Evolutionary conservation across 2,113 vertebrate genomes (phyloP).

Genomic region (Macquaria australasica): DNA sequence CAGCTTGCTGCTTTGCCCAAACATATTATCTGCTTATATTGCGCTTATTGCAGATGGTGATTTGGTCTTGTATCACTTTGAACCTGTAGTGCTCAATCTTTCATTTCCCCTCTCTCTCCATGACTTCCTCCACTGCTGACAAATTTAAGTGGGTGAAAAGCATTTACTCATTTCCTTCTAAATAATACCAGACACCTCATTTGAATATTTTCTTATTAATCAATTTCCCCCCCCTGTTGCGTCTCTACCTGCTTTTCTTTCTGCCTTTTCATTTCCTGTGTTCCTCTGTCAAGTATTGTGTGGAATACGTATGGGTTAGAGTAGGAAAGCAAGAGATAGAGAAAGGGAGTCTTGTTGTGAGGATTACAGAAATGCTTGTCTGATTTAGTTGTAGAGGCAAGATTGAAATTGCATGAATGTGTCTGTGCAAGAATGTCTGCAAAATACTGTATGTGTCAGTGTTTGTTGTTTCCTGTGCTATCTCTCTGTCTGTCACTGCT

Average conservation of each 20-base stretch:
- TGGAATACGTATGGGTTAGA: slow-evolving; percentile 61
- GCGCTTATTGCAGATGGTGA: neutral
- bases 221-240: neutral
- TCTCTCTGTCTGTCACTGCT: slow-evolving; percentile 35
- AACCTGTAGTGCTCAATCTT: slow-evolving; percentile 7
- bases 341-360: slow-evolving; percentile 17
- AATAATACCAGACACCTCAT: slow-evolving; percentile 63
- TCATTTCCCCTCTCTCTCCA: slow-evolving; percentile 22
- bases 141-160: slow-evolving; percentile 57
- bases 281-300: slow-evolving; percentile 43
- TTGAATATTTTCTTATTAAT: slow-evolving; percentile 69
- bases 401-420: slow-evolving; percentile 40
- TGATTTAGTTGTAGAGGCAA: slow-evolving; percentile 44
- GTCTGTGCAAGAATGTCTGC: slow-evolving; percentile 29
- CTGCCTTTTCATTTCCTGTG: slow-evolving; percentile 69
- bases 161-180: slow-evolving; percentile 63
- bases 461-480: slow-evolving; percentile 16
- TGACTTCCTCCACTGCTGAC: slow-evolving; percentile 34
- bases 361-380: slow-evolving; percentile 49
- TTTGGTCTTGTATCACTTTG: slow-evolving; percentile 26
- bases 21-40: slow-evolving; percentile 17
- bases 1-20: neutral
- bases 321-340: slow-evolving; percentile 15
- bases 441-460: neutral
- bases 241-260: slow-evolving; percentile 48